A percentile compares a stretch with the other conserved stretches of the same genome.
Conservation (phyloP, 2,113 vertebrate genomes). For the Numida meleagris region DNA sequence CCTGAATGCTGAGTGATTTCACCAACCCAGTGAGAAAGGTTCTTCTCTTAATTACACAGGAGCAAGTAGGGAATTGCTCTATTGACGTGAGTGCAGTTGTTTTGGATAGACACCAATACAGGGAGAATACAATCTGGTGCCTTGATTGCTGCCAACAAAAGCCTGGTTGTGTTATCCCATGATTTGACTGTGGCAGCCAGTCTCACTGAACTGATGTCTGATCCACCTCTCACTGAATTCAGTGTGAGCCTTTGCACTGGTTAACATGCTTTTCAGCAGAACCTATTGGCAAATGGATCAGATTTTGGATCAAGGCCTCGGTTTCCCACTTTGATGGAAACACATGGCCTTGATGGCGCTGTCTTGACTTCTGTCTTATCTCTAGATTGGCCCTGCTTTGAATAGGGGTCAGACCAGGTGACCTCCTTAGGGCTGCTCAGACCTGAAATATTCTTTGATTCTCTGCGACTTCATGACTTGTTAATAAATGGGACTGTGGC, state of each 20-base stretch:
- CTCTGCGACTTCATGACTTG: not conserved
- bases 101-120: slow-evolving; percentile 62
- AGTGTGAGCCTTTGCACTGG: not conserved
- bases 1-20: slow-evolving; percentile 38
- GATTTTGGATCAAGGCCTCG: not conserved
- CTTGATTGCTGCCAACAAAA: slow-evolving; percentile 59
- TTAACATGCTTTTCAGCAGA: slow-evolving; percentile 41
- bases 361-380: not conserved
- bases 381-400: not conserved
- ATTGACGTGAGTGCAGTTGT: slow-evolving; percentile 34
- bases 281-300: rapidly evolving
- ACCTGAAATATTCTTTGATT: not conserved
- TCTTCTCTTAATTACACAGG: slow-evolving; percentile 48
- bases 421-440: not conserved
- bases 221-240: slow-evolving; percentile 14
- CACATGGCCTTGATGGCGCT: rapidly evolving
- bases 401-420: rapidly evolving
- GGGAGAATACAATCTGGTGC: slow-evolving; percentile 52
- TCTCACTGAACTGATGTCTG: slow-evolving; percentile 13
- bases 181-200: slow-evolving; percentile 4
- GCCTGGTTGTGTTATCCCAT: slow-evolving; percentile 15
- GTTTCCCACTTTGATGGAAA: not conserved
- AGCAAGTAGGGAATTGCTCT: slow-evolving; percentile 62
- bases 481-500: not conserved
- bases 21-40: slow-evolving; percentile 30